phyloP scores from a whole-genome alignment of 2,888 invertebrate genomes.

The Limenitis camilla region DNA sequence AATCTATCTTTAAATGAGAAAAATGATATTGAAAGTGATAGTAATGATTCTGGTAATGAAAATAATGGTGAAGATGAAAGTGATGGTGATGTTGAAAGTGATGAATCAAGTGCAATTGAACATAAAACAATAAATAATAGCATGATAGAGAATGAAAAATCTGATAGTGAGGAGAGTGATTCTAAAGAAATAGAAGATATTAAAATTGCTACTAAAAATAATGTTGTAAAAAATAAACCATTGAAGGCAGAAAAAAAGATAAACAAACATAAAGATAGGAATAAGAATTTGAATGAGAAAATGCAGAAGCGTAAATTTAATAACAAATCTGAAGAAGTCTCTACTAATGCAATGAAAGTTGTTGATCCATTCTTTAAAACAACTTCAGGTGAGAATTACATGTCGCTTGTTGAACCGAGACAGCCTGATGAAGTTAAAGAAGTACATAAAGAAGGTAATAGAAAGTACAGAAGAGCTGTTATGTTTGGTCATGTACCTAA shows the following conservation, averaged over 20 bases:
- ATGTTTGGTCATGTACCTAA: slow-evolving; percentile 63
- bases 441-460: slow-evolving; percentile 56
- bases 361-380: slow-evolving; percentile 68
- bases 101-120: slow-evolving; percentile 19
- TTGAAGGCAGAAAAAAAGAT: too few species aligned
- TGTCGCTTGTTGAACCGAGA: slow-evolving; percentile 61
- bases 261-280: slow-evolving; percentile 53
- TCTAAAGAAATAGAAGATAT: slow-evolving; percentile 11
- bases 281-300: slow-evolving; percentile 57
- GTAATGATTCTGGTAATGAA: slow-evolving; percentile 2
- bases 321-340: slow-evolving; percentile 35
- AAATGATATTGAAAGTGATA: slow-evolving; percentile 3
- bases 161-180: slow-evolving; percentile 12
- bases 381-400: slow-evolving; percentile 58
- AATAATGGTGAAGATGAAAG: slow-evolving; percentile 8
- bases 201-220: too few species aligned
- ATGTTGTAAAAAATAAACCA: too few species aligned
- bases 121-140: slow-evolving; percentile 12
- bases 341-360: slow-evolving; percentile 39
- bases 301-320: slow-evolving; percentile 49
- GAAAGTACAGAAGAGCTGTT: slow-evolving; percentile 57
- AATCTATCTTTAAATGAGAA: not conserved
- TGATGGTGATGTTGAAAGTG: slow-evolving; percentile 16
- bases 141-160: not conserved
- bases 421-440: slow-evolving; percentile 64